A percentile compares a stretch with the other conserved stretches of the same genome.
Conservation (phyloP, 2,888 invertebrate genomes). For the Leistus spinibarbis region DNA sequence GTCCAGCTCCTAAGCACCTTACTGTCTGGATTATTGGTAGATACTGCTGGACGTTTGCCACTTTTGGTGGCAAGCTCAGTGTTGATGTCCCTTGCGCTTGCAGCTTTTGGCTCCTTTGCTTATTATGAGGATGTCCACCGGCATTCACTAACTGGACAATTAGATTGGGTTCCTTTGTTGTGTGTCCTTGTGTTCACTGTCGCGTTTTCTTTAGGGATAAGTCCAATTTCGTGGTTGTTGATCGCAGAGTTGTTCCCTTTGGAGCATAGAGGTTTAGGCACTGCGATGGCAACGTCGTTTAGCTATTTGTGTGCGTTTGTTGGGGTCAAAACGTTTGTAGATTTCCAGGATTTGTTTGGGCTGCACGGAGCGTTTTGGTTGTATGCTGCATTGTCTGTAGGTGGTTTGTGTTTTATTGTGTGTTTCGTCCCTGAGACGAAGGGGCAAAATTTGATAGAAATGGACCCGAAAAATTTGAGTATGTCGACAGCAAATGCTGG, state of each 20-base stretch:
- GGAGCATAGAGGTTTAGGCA: constrained; percentile 84
- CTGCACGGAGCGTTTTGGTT: constrained; percentile 88
- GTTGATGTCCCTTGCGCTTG: constrained; percentile 84
- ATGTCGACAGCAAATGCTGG: neutral
- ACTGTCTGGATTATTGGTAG: constrained; percentile 80
- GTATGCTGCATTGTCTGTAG: constrained; percentile 81
- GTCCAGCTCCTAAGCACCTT: constrained; percentile 86
- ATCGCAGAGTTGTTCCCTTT: constrained; percentile 84
- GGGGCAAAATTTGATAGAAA: constrained; percentile 87
- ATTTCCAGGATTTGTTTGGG: constrained; percentile 76
- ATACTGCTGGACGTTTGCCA: constrained; percentile 83
- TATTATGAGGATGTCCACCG: constrained; percentile 76
- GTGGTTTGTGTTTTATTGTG: constrained; percentile 82
- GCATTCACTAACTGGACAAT: constrained; percentile 50
- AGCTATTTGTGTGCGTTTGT: constrained; percentile 87
- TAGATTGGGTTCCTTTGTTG: constrained; percentile 72
- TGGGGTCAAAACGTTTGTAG: constrained; percentile 85
- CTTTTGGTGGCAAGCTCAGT: constrained; percentile 83
- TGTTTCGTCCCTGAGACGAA: constrained; percentile 90
- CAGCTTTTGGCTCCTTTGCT: constrained; percentile 83
- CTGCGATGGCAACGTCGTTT: constrained; percentile 84
- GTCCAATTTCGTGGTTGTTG: constrained; percentile 85
- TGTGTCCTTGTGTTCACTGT: constrained; percentile 84
- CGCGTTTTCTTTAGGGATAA: constrained; percentile 86
- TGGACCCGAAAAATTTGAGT: constrained; percentile 71